Evolutionary conservation across 2,888 invertebrate species (phyloP), one percentile per base, ranked within the genome.

Genomic region (Drosophila nr. medialis): DNA sequence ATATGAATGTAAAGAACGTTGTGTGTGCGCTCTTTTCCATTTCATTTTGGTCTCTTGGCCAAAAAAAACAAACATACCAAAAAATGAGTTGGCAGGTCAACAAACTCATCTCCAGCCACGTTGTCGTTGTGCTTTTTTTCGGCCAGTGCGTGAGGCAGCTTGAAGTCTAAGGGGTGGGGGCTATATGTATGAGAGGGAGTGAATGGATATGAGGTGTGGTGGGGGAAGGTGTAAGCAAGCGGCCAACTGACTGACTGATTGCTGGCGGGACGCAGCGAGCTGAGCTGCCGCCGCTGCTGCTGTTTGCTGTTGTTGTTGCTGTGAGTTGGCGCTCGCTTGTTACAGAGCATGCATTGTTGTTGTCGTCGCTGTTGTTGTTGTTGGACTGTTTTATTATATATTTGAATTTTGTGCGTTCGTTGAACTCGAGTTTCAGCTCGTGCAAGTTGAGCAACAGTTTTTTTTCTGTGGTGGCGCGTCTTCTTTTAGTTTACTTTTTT

Each of bases 21-120:
- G 68, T 74, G 68, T 71, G 60, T 60, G 64, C 75, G 82, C 82
- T 89, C 86, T 86, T 89, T 88, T 86, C 89, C 89, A 86, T 89
- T 86, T 86, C 86, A 88, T 86, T 86, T 83, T 86, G 72, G 86
- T 73, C 80, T 82, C 82, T 81, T 77, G 81, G 75, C 75, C 81
- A 76, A 82, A 72, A 51, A 58, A 55, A 56, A 69, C 27, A 50
- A 60, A 30, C 36, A 60, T 50, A 58, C n/a, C 48, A 40, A 34
- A 75, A 72, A 66, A 56, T 58, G 61, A 71, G 81, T 54, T 66
- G 61, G 36, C 72, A 82, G 86, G 86, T 87, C 86, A 87, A 87
- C 86, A 87, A 87, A 87, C 86, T 75, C 82, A 83, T 82, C 78
- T 79, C 34, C 75, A 72, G 86, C 83, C 86, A 85, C 81, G 83